Base-by-base conservation (phyloP, 2,797 vertebrate genomes). In the Tapirus indicus region DNA sequence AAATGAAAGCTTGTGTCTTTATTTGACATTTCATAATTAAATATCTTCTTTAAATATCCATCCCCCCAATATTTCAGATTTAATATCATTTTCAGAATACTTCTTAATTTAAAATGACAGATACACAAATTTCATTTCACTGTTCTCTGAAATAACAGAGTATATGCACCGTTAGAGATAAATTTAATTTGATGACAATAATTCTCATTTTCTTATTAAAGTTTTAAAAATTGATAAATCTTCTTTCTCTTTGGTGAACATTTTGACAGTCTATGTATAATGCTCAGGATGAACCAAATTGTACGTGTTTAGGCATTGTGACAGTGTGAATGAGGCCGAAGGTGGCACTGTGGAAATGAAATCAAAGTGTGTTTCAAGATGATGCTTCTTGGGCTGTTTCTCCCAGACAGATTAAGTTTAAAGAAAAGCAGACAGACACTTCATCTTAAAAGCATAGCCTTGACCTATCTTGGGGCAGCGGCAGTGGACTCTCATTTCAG, bases 141-240 rank as follows among this genome's bases (percentile, higher is more conserved):
- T 82, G 11, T 68, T 98, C 92, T 88, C 88, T 93, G 25, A 97
- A 88, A 92, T 89, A 98, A 79, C n/a, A 94, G 79, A 66, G 90
- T 44, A 58, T 35, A 75, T 78, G 75, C 80, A 83, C 77, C 52
- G 27, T 52, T 21, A 54, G 71, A 90, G 68, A 92, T 85, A 6
- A 41, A 78, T 98, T 97, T 93, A 97, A 97, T 86, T 94, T 87
- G 66, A 32, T 58, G 95, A 77, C 96, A 97, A 80, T 91, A 93
- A 72, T 92, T 98, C 52, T 97, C 21, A 87, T 93, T 93, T 97
- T 95, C 88, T 97, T 93, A 85, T 8, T 79, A 74, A 71, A 94
- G 88, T 91, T 97, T 64, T 38, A 96, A 96, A 98, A 94, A 44
- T 1, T 1, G 27, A 29, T 79, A 35, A 0, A 2, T 95, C 96